A percentile compares a stretch with the other conserved stretches of the same genome.
phyloP scores from a whole-genome alignment of 2,888 invertebrate species.

The Conistra vaccinii region DNA sequence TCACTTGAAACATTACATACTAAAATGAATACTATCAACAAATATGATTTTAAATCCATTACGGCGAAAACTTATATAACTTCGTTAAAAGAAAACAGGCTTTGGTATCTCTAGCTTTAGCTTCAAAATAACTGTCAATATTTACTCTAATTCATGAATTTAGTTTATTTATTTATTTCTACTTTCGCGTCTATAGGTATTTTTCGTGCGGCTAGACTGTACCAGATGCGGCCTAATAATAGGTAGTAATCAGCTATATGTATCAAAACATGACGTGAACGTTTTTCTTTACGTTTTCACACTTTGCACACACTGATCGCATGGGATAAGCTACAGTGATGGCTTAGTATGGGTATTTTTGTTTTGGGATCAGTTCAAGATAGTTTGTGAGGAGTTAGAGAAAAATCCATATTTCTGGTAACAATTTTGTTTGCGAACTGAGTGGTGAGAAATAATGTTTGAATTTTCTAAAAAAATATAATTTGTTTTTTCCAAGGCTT shows the following conservation, averaged over 20 bases:
- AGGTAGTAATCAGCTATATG: slow-evolving; percentile 33
- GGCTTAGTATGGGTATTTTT: slow-evolving; percentile 30
- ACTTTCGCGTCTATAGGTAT: not conserved
- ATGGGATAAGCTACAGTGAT: slow-evolving; percentile 24
- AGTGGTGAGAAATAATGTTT: not conserved
- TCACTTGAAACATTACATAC: slow-evolving; percentile 34
- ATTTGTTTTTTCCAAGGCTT: not conserved
- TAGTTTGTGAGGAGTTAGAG: not conserved
- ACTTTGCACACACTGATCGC: slow-evolving; percentile 28
- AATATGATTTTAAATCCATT: slow-evolving; percentile 27
- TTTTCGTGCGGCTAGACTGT: slow-evolving; percentile 26
- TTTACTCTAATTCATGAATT: not conserved
- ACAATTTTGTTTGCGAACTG: not conserved
- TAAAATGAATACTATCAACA: slow-evolving; percentile 36
- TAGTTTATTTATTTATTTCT: not conserved
- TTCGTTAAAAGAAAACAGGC: not conserved
- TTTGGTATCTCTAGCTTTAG: not conserved
- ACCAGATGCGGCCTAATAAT: slow-evolving; percentile 37
- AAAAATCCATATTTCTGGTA: not conserved
- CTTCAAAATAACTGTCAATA: slow-evolving; percentile 2
- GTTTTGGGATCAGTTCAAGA: slow-evolving; percentile 6
- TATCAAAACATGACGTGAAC: slow-evolving; percentile 43
- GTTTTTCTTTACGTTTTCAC: slow-evolving; percentile 39
- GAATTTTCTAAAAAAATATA: not conserved
- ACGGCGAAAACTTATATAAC: not conserved